These are phyloP conservation scores for Coleophora flavipennella DNA, from an alignment of 2,888 invertebrate genomes.

Conservation along the genomic window DNA sequence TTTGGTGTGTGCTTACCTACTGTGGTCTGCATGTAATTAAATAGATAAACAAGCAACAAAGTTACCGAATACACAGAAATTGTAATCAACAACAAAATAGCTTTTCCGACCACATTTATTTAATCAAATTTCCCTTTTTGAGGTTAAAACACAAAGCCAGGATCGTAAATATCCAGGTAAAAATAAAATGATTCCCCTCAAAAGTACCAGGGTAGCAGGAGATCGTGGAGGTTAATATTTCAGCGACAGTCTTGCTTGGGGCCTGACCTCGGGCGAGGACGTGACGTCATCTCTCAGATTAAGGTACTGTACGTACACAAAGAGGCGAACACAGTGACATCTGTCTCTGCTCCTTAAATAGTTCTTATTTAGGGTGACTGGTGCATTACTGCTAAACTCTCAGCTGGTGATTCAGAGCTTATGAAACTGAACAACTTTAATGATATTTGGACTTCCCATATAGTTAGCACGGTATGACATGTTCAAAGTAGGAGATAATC, in stretches of 20 bases:
- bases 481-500: no score
- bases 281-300: constrained; percentile 18
- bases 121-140: neutral
- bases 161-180: neutral
- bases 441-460: no score
- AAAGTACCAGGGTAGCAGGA: constrained; percentile 19
- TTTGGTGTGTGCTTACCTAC: neutral
- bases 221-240: constrained; percentile 29
- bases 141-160: neutral
- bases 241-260: constrained; percentile 10
- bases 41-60: no score
- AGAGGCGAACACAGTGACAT: no score
- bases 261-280: constrained; percentile 21
- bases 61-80: no score
- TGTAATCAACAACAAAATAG: neutral
- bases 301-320: constrained; percentile 5
- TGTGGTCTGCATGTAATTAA: neutral
- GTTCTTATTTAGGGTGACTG: no score
- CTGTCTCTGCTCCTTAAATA: no score
- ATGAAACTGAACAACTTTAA: no score
- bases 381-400: no score
- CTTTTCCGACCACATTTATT: neutral
- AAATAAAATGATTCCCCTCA: neutral
- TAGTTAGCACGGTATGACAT: no score
- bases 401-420: no score